Evolutionary conservation across 2,888 invertebrate genomes (phyloP).

Genomic region (Mimas tiliae): DNA sequence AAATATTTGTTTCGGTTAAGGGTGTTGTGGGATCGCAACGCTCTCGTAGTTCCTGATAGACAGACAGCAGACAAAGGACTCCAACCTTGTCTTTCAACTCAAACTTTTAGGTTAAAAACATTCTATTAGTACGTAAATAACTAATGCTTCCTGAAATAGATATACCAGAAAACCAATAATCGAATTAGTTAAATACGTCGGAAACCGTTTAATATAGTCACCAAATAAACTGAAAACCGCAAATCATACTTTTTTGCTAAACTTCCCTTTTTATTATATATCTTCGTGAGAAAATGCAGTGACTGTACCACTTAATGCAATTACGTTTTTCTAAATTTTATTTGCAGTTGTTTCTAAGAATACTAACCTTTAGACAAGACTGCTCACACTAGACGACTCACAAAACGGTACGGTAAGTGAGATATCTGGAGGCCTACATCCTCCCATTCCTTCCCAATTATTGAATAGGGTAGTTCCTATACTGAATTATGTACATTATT

Average conservation of each 20-base stretch:
- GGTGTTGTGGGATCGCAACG: too few relatives aligned
- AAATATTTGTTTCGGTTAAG: too few relatives aligned
- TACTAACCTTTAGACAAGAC: neutral
- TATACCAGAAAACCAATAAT: slow-evolving; percentile 38
- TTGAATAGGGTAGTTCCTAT: too few relatives aligned
- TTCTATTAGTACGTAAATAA: neutral
- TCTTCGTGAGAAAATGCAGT: slow-evolving; percentile 57
- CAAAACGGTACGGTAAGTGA: too few relatives aligned
- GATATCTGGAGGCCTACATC: too few relatives aligned
- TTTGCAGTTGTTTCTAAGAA: neutral
- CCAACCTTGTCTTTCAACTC: too few relatives aligned
- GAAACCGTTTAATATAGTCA: slow-evolving; percentile 39
- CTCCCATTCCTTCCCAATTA: too few relatives aligned
- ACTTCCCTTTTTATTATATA: slow-evolving; percentile 41
- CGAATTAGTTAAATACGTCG: slow-evolving; percentile 46
- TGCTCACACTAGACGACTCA: too few relatives aligned
- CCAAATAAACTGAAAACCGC: slow-evolving; percentile 41
- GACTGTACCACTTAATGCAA: slow-evolving; percentile 34
- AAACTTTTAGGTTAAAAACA: too few relatives aligned
- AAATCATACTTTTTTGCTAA: slow-evolving; percentile 44
- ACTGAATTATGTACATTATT: too few relatives aligned
- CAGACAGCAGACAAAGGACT: too few relatives aligned
- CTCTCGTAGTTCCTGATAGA: too few relatives aligned
- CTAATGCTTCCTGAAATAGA: slow-evolving; percentile 19
- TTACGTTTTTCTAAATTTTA: slow-evolving; percentile 16